phyloP scores from a whole-genome alignment of 2,888 invertebrate genomes.

The Teleiodes luculella region DNA sequence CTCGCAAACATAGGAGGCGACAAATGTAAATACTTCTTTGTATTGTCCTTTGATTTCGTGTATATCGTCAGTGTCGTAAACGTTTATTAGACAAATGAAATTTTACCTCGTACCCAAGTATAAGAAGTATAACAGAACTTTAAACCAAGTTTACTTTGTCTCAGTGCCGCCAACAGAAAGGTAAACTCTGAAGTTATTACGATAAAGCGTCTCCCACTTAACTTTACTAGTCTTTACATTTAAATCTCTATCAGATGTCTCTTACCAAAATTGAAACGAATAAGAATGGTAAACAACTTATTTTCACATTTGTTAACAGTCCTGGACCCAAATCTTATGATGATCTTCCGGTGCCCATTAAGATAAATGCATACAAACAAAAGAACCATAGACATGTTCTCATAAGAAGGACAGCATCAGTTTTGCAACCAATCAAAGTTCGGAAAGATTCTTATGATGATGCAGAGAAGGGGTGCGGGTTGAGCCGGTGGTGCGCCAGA shows the following conservation, averaged over 20 bases:
- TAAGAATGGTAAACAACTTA: conserved; percentile 6
- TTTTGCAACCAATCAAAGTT: no score
- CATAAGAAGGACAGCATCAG: not conserved
- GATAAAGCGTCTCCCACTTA: not conserved
- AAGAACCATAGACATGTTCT: not conserved
- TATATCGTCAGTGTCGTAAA: not conserved
- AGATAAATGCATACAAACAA: conserved; percentile 18
- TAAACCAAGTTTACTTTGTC: conserved; percentile 1
- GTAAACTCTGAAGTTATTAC: conserved; percentile 2
- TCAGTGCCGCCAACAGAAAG: conserved; percentile 1
- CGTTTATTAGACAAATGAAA: conserved; percentile 9
- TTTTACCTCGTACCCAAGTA: conserved; percentile 10
- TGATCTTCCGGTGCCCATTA: conserved; percentile 32
- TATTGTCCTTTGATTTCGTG: conserved; percentile 5
- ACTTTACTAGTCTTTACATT: not conserved
- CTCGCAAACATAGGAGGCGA: not conserved
- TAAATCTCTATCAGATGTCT: not conserved
- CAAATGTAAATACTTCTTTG: conserved; percentile 30
- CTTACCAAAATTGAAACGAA: not conserved
- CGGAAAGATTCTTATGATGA: conserved; percentile 17
- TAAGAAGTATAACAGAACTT: conserved; percentile 9
- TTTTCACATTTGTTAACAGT: conserved; percentile 30
- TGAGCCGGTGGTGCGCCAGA: conserved; percentile 30
- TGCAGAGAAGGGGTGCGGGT: conserved; percentile 13
- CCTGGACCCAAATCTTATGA: conserved; percentile 35